Conservation (phyloP, 2,888 invertebrate species). For the Cantharis rufa region DNA sequence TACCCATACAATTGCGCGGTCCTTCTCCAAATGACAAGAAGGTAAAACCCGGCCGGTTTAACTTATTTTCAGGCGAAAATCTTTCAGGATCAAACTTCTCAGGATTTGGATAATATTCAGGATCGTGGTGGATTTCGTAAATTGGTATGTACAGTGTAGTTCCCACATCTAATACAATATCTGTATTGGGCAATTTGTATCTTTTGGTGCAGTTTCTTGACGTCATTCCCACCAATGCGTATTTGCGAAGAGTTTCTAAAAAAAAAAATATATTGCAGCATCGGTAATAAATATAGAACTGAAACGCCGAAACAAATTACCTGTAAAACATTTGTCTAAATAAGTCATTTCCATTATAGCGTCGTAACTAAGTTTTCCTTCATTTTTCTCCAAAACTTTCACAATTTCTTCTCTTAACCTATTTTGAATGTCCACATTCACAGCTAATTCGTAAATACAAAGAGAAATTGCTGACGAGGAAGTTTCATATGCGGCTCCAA, state of each 20-base stretch:
- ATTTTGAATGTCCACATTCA: slow-evolving; percentile 54
- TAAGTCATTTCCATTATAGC: slow-evolving; percentile 57
- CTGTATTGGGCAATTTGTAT: slow-evolving; percentile 40
- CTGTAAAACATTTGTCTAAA: slow-evolving; percentile 54
- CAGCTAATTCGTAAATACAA: slow-evolving; percentile 57
- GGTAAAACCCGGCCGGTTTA: slow-evolving; percentile 54
- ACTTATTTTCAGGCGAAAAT: slow-evolving; percentile 60
- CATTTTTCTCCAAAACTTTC: slow-evolving; percentile 46
- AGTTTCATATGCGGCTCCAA: slow-evolving; percentile 50
- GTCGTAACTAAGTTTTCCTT: slow-evolving; percentile 55
- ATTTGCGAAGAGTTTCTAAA: slow-evolving; percentile 44
- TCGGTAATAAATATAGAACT: too few relatives aligned
- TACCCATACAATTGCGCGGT: slow-evolving; percentile 61
- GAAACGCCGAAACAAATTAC: too few relatives aligned
- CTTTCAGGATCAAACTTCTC: slow-evolving; percentile 65
- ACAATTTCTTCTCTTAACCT: slow-evolving; percentile 54
- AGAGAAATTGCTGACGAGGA: slow-evolving; percentile 54
- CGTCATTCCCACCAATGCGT: slow-evolving; percentile 41
- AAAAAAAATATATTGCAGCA: not conserved
- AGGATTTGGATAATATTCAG: slow-evolving; percentile 59
- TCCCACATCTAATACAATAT: slow-evolving; percentile 36
- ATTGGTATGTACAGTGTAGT: slow-evolving; percentile 37
- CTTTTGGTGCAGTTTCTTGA: slow-evolving; percentile 38
- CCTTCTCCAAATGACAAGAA: slow-evolving; percentile 65
- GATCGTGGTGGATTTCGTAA: slow-evolving; percentile 42